Percentiles rank a stretch among this genome's conserved stretches.
These are phyloP conservation scores for Panurus biarmicus DNA, from an alignment of 2,113 vertebrate genomes.

Conservation along the genomic window DNA sequence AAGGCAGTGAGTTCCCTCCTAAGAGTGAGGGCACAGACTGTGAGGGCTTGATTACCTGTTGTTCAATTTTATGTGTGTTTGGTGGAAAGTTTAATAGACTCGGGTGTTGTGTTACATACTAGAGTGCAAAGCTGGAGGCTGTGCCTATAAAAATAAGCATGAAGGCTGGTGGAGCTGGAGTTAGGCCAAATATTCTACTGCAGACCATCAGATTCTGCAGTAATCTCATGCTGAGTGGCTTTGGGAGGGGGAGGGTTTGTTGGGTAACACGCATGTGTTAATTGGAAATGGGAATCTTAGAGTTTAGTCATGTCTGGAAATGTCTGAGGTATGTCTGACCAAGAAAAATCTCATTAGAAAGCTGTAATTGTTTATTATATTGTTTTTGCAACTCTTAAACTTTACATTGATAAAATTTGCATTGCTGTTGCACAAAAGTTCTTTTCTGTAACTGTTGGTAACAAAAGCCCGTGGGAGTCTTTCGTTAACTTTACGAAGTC, in stretches of 20 bases:
- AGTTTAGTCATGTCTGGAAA: conserved; percentile 45
- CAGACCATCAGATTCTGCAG: conserved; percentile 18
- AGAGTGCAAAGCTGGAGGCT: not conserved
- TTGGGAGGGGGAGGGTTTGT: not conserved
- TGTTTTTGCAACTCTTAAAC: not conserved
- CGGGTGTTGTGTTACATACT: conserved; percentile 34
- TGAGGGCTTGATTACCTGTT: not conserved
- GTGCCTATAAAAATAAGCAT: conserved; percentile 47
- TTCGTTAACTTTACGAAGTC: not conserved
- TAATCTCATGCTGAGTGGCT: conserved; percentile 7
- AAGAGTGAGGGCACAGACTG: not conserved
- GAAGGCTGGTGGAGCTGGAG: conserved; percentile 14
- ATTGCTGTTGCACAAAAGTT: not conserved
- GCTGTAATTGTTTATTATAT: not conserved
- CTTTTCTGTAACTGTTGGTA: not conserved
- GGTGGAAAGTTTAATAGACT: conserved; percentile 8
- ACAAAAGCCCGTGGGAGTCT: not conserved
- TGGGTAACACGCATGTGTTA: not conserved
- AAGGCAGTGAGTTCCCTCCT: not conserved
- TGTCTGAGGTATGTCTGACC: conserved; percentile 5
- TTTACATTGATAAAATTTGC: not conserved
- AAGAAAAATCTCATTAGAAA: conserved; percentile 11
- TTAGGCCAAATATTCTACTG: not conserved
- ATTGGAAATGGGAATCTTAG: conserved; percentile 32
- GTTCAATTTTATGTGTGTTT: conserved; percentile 9